These are phyloP conservation scores for Euura lappo DNA, from an alignment of 1,140 invertebrate genomes.

Conservation along the genomic window DNA sequence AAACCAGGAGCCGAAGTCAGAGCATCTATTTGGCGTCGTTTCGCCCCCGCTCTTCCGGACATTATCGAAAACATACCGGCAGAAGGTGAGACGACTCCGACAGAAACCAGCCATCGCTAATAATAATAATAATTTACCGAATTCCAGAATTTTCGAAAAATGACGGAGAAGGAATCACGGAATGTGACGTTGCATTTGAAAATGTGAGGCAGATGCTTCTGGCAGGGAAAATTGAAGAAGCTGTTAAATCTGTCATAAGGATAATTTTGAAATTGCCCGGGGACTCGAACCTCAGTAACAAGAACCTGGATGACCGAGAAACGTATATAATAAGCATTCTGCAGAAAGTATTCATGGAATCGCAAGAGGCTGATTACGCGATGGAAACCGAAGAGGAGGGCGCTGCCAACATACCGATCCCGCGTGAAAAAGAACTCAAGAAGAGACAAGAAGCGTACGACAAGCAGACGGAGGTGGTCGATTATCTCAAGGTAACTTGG, in stretches of 20 bases:
- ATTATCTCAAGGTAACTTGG: slow-evolving; percentile 49
- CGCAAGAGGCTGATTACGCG: slow-evolving; percentile 10
- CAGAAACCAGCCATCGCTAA: background rate
- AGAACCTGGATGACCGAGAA: slow-evolving; percentile 42
- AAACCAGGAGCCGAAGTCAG: slow-evolving; percentile 51
- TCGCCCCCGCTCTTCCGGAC: slow-evolving; percentile 51
- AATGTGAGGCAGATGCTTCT: slow-evolving; percentile 51
- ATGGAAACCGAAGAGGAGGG: slow-evolving; percentile 32
- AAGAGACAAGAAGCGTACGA: slow-evolving; percentile 45
- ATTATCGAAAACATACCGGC: slow-evolving; percentile 52
- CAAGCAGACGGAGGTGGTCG: slow-evolving; percentile 39
- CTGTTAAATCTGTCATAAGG: slow-evolving; percentile 41
- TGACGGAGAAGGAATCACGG: slow-evolving; percentile 39
- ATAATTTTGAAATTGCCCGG: slow-evolving; percentile 37
- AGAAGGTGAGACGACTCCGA: slow-evolving; percentile 30
- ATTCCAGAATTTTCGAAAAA: slow-evolving; percentile 23
- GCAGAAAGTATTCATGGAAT: slow-evolving; percentile 52
- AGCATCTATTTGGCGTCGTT: slow-evolving; percentile 52
- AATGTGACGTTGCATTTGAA: slow-evolving; percentile 46
- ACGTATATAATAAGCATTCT: slow-evolving; percentile 48
- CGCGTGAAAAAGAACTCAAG: slow-evolving; percentile 32
- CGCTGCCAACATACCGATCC: background rate
- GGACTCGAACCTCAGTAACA: slow-evolving; percentile 35
- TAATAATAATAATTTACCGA: background rate
- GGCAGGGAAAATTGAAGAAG: slow-evolving; percentile 43